Evolutionary conservation across 2,797 vertebrate species (phyloP).

Genomic region (Eulemur rubriventer): DNA sequence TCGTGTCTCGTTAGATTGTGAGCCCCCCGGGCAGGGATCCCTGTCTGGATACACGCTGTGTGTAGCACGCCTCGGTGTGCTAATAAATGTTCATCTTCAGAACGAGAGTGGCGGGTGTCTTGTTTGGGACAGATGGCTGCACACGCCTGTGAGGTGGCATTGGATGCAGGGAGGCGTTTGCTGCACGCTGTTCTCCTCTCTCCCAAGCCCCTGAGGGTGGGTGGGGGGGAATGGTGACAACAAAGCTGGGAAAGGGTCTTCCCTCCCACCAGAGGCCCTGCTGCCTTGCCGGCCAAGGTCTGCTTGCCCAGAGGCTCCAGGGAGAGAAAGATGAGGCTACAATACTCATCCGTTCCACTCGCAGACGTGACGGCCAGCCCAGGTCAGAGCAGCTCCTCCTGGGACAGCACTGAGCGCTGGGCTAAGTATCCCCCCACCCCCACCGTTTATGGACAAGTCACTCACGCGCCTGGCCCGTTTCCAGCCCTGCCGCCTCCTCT

Average conservation of each 20-base stretch:
- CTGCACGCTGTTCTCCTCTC: too few species aligned
- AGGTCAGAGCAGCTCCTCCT: not conserved
- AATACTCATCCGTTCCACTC: not conserved
- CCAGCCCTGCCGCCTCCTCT: not conserved
- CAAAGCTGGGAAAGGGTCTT: not conserved
- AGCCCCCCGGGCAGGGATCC: slow-evolving; percentile 73
- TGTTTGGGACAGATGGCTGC: not conserved
- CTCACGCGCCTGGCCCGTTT: not conserved
- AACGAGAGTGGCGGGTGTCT: slow-evolving; percentile 17
- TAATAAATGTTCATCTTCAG: slow-evolving; percentile 72
- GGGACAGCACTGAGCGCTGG: not conserved
- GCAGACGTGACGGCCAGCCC: not conserved
- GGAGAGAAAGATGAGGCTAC: not conserved
- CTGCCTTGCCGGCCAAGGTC: not conserved
- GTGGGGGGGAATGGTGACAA: not conserved
- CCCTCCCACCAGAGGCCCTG: not conserved
- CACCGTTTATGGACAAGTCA: not conserved
- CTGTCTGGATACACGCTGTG: slow-evolving; percentile 47
- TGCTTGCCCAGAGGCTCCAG: not conserved
- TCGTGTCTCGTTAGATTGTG: slow-evolving; percentile 72
- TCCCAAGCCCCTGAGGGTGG: not conserved
- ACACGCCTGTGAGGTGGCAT: not conserved
- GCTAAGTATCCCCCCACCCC: not conserved
- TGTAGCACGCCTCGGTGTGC: slow-evolving; percentile 43
- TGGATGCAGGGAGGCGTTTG: not conserved